Base-by-base conservation (phyloP, 2,888 invertebrate genomes). In the Uloborus plumipes region DNA sequence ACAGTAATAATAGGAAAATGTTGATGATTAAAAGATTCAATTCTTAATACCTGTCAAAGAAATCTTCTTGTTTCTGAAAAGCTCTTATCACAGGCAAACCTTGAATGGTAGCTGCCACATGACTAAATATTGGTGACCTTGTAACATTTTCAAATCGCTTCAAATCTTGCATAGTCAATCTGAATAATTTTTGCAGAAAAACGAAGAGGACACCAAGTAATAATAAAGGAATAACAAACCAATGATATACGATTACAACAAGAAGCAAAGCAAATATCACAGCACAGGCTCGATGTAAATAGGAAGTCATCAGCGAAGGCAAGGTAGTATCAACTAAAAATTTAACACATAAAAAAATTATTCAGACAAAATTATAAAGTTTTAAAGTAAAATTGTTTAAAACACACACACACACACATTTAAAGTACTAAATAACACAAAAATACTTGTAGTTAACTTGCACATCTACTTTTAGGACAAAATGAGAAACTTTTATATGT, bases 191-290 rank as follows among this genome's bases (percentile, higher is more conserved):
- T 62, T 90, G 88, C 55, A 91, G 87, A 69, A 88, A 87, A 39
- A 89, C 87, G 85, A 90, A 91, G 1, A 90, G 31, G 15, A 87
- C 86, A 55, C 93, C 94, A 87, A 97, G 93, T 15, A 96, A 95
- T 86, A 95, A 82, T 84, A 96, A 93, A 80, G 95, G 93, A 70
- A 92, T 91, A 87, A 94, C 87, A 90, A 97, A 96, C 87, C 93
- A 91, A 4, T 95, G 95, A 69, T 96, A 96, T 86, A 95, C 94
- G 87, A 92, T 92, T 90, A 94, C 94, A 90, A 97, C 96, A 85
- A 97, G 94, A 89, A 94, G 92, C 86, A 96, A 89, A 31, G 95
- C 96, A 74, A 95, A 95, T 87, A 95, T 89, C 62, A 97, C 95
- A 93, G 90, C 88, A 85, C 91, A 89, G 61, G 91, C 87, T 86